Percentiles rank a stretch among this genome's conserved stretches.
These are phyloP conservation scores for Lutjanus argentimaculatus DNA, from an alignment of 2,797 vertebrate species.

Conservation along the genomic window DNA sequence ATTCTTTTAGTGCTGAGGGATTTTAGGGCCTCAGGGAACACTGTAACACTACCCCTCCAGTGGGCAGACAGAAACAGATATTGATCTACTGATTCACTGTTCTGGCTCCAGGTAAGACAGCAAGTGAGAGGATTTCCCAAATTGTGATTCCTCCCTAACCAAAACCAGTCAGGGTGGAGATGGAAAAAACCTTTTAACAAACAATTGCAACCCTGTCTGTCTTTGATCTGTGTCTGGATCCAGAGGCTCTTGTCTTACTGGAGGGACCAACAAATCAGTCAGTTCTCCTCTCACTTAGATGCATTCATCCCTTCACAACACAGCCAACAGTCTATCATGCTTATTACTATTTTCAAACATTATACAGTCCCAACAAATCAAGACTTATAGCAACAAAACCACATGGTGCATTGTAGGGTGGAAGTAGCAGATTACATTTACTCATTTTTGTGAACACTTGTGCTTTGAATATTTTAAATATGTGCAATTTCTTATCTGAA, in stretches of 20 bases:
- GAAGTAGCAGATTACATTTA: not conserved
- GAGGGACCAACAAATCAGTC: slow-evolving; percentile 9
- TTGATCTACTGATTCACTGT: slow-evolving; percentile 6
- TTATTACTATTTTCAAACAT: not conserved
- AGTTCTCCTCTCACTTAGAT: slow-evolving; percentile 14
- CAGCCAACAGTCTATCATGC: not conserved
- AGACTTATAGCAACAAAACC: not conserved
- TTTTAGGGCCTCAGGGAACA: not conserved
- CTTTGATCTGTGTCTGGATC: not conserved
- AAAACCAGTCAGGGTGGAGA: not conserved
- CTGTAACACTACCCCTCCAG: not conserved
- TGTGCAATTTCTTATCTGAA: not conserved
- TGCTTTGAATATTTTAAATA: not conserved
- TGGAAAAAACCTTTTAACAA: not conserved
- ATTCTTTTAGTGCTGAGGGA: not conserved
- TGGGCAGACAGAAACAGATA: slow-evolving; percentile 9
- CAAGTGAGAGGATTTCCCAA: not conserved
- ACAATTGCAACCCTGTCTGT: not conserved
- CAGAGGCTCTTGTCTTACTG: not conserved
- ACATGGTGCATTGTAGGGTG: not conserved
- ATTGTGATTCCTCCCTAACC: not conserved
- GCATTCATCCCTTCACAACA: slow-evolving; percentile 1
- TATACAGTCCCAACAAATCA: not conserved
- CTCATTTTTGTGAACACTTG: no score
- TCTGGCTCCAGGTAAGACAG: not conserved